Conservation (phyloP, 2,113 vertebrate species). For the Fregata magnificens region DNA sequence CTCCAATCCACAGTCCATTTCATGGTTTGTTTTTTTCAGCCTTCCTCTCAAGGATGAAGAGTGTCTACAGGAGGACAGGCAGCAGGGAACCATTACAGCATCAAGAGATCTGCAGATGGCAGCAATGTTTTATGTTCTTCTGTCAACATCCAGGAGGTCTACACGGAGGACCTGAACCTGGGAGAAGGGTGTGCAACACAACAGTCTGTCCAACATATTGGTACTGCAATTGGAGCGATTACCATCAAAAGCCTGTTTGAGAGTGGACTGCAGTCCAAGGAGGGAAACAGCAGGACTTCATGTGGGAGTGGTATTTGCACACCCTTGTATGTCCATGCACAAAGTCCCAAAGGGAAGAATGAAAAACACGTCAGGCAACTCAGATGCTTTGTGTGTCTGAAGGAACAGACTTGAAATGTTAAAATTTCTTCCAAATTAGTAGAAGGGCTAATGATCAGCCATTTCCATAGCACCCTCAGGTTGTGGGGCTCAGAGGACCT, state of each 20-base stretch:
- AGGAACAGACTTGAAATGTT: background rate
- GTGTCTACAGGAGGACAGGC: background rate
- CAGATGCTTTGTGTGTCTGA: background rate
- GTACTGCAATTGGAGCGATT: background rate
- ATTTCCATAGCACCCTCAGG: background rate
- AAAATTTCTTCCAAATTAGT: background rate
- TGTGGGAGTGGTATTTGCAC: background rate
- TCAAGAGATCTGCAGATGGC: slow-evolving; percentile 19
- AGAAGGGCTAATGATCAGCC: background rate
- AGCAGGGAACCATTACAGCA: background rate
- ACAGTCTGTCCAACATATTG: background rate
- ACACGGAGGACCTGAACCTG: background rate
- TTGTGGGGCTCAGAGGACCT: background rate
- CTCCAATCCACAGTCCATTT: background rate
- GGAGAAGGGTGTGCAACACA: background rate
- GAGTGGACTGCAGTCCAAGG: background rate
- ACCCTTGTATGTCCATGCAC: background rate
- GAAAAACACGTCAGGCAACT: background rate
- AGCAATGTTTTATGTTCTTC: background rate
- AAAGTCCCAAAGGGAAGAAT: background rate
- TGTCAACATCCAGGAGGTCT: background rate
- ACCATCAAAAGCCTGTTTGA: background rate
- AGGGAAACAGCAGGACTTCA: background rate
- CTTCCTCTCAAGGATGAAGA: background rate
- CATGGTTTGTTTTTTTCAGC: background rate